Percentiles rank a stretch among this genome's conserved stretches.
Evolutionary conservation across 1,140 invertebrate genomes (phyloP).

Genomic region (Mylabris phalerata): DNA sequence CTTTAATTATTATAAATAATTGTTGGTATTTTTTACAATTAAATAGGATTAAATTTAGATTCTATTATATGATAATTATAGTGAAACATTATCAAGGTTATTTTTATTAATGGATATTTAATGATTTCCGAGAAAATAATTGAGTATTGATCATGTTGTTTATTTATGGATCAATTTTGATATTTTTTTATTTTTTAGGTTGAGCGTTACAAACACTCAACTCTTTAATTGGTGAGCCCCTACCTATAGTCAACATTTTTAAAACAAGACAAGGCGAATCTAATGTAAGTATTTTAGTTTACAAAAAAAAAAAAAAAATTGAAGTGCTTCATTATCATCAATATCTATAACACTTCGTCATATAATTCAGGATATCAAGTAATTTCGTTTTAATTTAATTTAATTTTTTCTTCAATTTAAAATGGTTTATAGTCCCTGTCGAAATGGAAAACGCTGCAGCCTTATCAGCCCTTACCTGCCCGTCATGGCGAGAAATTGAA

Average conservation of each 20-base stretch:
- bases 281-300: constrained; percentile 24
- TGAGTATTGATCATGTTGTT: not conserved
- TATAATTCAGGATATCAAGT: no score
- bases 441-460: constrained; percentile 24
- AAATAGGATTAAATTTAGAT: no score
- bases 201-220: constrained; percentile 27
- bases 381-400: no score
- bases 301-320: no score
- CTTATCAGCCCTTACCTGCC: constrained; percentile 17
- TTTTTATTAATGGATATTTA: not conserved
- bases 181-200: constrained; percentile 19
- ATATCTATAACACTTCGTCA: no score
- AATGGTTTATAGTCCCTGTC: constrained; percentile 25
- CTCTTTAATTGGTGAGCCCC: constrained; percentile 24
- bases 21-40: no score
- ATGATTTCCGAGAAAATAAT: not conserved
- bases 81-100: not conserved
- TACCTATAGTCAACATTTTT: constrained; percentile 26
- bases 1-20: no score
- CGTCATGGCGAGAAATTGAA: constrained; percentile 31
- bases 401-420: no score
- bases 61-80: no score
- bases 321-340: no score
- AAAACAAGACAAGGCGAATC: constrained; percentile 26
- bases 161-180: not conserved